These are phyloP conservation scores for Tangara arthus DNA, from an alignment of 2,797 vertebrate genomes.

Conservation along the genomic window DNA sequence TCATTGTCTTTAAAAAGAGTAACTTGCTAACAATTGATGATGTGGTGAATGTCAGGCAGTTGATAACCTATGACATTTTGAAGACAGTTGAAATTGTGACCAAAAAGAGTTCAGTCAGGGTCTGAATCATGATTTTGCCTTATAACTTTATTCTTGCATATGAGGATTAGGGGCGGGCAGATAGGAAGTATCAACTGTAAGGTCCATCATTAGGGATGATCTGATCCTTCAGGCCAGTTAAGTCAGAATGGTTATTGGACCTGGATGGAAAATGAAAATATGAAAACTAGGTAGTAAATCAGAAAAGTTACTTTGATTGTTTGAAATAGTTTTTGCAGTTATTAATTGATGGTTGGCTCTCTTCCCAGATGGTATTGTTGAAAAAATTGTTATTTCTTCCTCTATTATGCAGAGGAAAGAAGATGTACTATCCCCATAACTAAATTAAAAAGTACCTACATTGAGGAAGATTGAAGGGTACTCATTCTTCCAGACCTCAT, in stretches of 20 bases:
- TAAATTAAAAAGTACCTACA: background rate
- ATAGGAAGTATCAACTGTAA: background rate
- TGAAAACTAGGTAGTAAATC: background rate
- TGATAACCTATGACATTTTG: background rate
- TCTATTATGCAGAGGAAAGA: background rate
- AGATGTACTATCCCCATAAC: background rate
- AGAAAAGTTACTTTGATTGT: background rate
- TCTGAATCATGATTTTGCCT: background rate
- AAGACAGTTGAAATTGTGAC: background rate
- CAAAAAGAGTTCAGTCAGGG: background rate
- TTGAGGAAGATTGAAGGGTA: background rate
- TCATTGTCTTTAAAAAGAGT: background rate
- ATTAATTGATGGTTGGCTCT: background rate
- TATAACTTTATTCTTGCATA: background rate
- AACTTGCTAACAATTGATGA: background rate
- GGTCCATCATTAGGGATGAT: background rate
- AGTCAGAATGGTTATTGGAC: background rate
- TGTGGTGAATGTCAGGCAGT: background rate
- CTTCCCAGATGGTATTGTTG: background rate
- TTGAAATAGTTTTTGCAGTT: background rate
- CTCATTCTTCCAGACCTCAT: background rate
- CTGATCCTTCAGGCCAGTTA: background rate
- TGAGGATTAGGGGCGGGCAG: background rate
- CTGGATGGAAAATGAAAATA: background rate
- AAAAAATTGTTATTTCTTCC: background rate